phyloP scores from a whole-genome alignment of 2,797 vertebrate species.

The Amblyopsis hoosieri region DNA sequence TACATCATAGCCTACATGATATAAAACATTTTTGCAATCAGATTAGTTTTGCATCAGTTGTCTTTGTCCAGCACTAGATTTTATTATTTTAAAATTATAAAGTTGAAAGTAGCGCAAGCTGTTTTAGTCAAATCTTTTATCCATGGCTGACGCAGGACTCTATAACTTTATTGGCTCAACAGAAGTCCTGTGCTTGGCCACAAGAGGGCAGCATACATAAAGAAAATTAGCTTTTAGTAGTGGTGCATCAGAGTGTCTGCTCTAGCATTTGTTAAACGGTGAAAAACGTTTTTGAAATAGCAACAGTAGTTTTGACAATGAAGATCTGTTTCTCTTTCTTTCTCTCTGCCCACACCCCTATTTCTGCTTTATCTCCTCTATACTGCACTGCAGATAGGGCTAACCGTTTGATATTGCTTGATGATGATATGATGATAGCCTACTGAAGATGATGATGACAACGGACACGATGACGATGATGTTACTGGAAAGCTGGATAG shows the following conservation, averaged over 20 bases:
- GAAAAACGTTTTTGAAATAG: background rate
- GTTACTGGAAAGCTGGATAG: no score
- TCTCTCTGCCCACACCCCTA: background rate
- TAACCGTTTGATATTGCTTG: background rate
- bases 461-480: no score
- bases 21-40: no score
- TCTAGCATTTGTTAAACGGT: conserved; percentile 2
- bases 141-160: no score
- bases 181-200: conserved; percentile 31
- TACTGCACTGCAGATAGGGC: background rate
- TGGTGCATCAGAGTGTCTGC: conserved; percentile 4
- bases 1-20: no score
- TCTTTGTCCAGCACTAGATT: no score
- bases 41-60: no score
- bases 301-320: background rate
- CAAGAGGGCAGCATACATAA: conserved; percentile 57
- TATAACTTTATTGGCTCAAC: background rate
- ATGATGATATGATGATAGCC: background rate
- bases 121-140: conserved; percentile 41
- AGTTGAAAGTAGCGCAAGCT: conserved; percentile 33
- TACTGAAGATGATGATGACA: background rate
- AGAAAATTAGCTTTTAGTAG: conserved; percentile 15
- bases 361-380: background rate
- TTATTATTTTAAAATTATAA: background rate
- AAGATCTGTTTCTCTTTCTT: background rate